Conservation (phyloP, 2,888 invertebrate species). For the Alitta virens region DNA sequence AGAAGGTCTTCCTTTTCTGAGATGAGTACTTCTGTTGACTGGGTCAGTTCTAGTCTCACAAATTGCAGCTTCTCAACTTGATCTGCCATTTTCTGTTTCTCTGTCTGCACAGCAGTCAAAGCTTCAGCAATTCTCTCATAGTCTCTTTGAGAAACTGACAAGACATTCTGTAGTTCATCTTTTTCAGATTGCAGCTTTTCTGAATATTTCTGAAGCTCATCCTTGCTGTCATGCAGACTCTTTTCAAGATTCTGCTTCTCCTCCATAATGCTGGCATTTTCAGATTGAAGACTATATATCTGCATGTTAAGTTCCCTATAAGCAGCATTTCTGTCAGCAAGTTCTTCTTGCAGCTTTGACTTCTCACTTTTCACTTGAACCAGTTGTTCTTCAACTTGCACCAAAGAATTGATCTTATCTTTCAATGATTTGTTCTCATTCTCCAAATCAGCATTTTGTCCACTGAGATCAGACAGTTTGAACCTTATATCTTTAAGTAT, state of each 20-base stretch:
- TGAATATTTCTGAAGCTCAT: neutral
- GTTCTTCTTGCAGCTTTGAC: neutral
- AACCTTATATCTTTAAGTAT: neutral
- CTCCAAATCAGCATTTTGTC: neutral
- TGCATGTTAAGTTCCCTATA: neutral
- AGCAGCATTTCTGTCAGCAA: neutral
- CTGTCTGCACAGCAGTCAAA: too few species aligned
- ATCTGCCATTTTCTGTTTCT: too few species aligned
- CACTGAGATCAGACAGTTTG: neutral
- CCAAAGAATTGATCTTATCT: slow-evolving; percentile 1
- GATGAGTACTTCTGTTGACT: slow-evolving; percentile 1
- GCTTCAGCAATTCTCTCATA: too few species aligned
- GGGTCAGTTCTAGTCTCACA: neutral
- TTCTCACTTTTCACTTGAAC: neutral
- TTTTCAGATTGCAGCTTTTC: too few species aligned
- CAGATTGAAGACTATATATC: neutral
- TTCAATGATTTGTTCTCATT: slow-evolving; percentile 10
- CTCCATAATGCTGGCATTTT: neutral
- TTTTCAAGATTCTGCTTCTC: neutral
- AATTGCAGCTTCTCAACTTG: too few species aligned
- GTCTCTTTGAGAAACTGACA: too few species aligned
- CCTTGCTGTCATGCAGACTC: neutral
- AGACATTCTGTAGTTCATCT: too few species aligned
- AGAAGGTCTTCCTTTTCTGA: slow-evolving; percentile 9
- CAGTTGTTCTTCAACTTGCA: neutral